Conservation (phyloP, 2,888 invertebrate species). For the Gasteruption jaculator region DNA sequence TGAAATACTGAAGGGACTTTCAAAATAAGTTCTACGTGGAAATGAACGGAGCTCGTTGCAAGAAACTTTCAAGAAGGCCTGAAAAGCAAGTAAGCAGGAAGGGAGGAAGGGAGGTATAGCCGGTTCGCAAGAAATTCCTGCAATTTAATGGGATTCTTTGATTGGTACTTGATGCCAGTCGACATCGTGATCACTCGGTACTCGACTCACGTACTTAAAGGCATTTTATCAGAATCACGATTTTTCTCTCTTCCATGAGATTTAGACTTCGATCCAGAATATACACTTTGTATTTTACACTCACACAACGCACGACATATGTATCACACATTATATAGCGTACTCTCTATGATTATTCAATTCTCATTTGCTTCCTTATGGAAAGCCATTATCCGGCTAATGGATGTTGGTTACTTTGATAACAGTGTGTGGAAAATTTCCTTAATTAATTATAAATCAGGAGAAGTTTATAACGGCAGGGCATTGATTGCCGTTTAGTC, state of each 20-base stretch:
- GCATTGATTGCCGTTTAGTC: too few relatives aligned
- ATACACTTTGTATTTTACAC: too few relatives aligned
- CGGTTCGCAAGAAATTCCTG: slow-evolving; percentile 46
- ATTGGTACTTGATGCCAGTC: slow-evolving; percentile 47
- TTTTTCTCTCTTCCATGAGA: slow-evolving; percentile 28
- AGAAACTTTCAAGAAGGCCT: slow-evolving; percentile 11
- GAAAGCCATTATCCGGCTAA: too few relatives aligned
- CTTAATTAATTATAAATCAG: too few relatives aligned
- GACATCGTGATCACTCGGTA: slow-evolving; percentile 38
- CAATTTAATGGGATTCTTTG: slow-evolving; percentile 49
- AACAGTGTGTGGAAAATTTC: too few relatives aligned
- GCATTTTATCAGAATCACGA: slow-evolving; percentile 40
- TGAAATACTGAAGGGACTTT: too few relatives aligned
- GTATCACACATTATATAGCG: too few relatives aligned
- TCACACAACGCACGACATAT: too few relatives aligned
- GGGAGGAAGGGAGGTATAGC: slow-evolving; percentile 30
- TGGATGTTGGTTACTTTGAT: too few relatives aligned
- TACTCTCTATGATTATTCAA: too few relatives aligned
- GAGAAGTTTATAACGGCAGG: too few relatives aligned
- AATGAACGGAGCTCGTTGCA: slow-evolving; percentile 22
- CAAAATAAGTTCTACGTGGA: slow-evolving; percentile 22
- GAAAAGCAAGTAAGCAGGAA: slow-evolving; percentile 18
- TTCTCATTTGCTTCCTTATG: too few relatives aligned
- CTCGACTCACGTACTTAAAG: slow-evolving; percentile 38
- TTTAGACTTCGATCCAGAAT: slow-evolving; percentile 32